phyloP scores from a whole-genome alignment of 2,113 vertebrate genomes.

The Amblyopsis rosae region DNA sequence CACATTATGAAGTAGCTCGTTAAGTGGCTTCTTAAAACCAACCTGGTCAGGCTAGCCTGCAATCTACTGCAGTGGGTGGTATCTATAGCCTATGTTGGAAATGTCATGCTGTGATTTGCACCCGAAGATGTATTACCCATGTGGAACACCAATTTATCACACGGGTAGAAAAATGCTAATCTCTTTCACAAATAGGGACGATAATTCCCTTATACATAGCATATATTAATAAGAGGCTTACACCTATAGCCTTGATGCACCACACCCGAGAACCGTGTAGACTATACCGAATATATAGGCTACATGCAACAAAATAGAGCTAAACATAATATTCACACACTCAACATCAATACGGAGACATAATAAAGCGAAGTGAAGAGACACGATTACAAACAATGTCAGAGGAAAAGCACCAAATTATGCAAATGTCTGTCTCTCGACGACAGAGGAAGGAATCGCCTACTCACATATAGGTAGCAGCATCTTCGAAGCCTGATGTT shows the following conservation, averaged over 20 bases:
- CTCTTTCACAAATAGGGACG: too few species aligned
- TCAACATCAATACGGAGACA: slow-evolving; percentile 1
- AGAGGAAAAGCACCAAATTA: slow-evolving; percentile 42
- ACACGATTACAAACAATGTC: neutral
- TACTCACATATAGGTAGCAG: slow-evolving; percentile 50
- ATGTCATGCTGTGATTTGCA: slow-evolving; percentile 47
- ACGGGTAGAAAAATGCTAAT: neutral
- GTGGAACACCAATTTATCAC: neutral
- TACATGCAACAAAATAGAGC: slow-evolving; percentile 22
- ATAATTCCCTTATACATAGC: neutral
- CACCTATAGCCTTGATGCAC: slow-evolving; percentile 64
- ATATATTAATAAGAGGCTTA: slow-evolving; percentile 20
- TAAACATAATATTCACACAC: slow-evolving; percentile 5
- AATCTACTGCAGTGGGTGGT: slow-evolving; percentile 77
- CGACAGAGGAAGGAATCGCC: slow-evolving; percentile 27
- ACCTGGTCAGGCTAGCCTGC: slow-evolving; percentile 30
- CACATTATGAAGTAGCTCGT: neutral
- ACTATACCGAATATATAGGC: slow-evolving; percentile 65
- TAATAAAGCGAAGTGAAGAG: slow-evolving; percentile 2
- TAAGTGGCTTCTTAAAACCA: slow-evolving; percentile 47
- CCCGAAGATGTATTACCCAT: slow-evolving; percentile 15
- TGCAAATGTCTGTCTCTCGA: slow-evolving; percentile 10
- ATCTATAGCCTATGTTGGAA: slow-evolving; percentile 40
- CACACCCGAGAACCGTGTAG: slow-evolving; percentile 77
- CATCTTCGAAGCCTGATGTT: slow-evolving; percentile 23